Conservation (phyloP, 2,888 invertebrate species). For the Perizoma affinitatum region DNA sequence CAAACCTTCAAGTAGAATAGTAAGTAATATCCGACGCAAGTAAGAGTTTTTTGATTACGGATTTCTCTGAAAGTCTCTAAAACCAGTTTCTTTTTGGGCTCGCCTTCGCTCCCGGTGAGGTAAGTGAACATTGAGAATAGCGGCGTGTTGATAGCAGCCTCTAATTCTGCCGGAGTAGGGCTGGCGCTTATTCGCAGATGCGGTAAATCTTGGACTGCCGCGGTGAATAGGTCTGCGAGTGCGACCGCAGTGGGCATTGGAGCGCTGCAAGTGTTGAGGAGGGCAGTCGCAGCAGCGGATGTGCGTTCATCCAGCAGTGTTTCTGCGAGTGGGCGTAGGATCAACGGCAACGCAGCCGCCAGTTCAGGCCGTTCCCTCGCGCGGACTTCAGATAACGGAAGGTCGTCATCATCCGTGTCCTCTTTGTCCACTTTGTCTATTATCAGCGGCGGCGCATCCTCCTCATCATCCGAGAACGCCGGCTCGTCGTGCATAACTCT, state of each 20-base stretch:
- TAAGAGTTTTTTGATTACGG: constrained; percentile 85
- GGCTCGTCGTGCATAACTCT: constrained; percentile 86
- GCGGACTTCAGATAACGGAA: constrained; percentile 90
- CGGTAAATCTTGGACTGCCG: constrained; percentile 78
- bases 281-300: constrained; percentile 64
- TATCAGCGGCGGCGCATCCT: constrained; percentile 82
- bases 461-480: constrained; percentile 94
- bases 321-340: constrained; percentile 73
- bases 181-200: constrained; percentile 77
- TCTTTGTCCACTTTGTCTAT: constrained; percentile 57
- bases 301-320: constrained; percentile 75
- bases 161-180: constrained; percentile 82
- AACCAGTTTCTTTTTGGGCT: constrained; percentile 90
- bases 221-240: constrained; percentile 74
- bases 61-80: constrained; percentile 92
- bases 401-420: constrained; percentile 89
- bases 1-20: constrained; percentile 94
- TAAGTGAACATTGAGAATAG: constrained; percentile 95
- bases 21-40: constrained; percentile 92
- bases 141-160: constrained; percentile 89
- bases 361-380: constrained; percentile 86
- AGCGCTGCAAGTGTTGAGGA: constrained; percentile 66
- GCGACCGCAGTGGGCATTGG: constrained; percentile 73
- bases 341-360: constrained; percentile 74
- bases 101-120: constrained; percentile 87